These are phyloP conservation scores for Panonychus citri DNA, from an alignment of 1,140 invertebrate genomes.

Conservation along the genomic window DNA sequence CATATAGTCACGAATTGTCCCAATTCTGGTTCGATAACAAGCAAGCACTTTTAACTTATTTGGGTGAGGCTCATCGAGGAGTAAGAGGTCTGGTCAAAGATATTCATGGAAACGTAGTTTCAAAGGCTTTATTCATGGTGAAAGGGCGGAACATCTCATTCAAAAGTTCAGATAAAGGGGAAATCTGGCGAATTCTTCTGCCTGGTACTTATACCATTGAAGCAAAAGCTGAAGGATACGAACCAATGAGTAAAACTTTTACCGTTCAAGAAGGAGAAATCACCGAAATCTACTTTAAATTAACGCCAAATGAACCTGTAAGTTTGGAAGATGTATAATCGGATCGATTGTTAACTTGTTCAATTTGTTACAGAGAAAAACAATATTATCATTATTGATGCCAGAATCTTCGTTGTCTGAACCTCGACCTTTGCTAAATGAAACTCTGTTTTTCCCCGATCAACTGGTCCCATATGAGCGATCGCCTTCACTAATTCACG, in stretches of 20 bases:
- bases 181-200: slow-evolving; percentile 67
- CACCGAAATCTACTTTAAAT: neutral
- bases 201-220: slow-evolving; percentile 60
- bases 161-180: slow-evolving; percentile 68
- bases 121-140: slow-evolving; percentile 54
- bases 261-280: neutral
- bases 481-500: neutral
- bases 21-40: slow-evolving; percentile 89
- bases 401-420: neutral
- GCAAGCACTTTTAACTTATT: slow-evolving; percentile 56
- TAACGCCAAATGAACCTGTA: neutral
- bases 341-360: neutral
- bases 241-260: slow-evolving; percentile 11
- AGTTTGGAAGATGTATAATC: neutral
- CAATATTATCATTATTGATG: neutral
- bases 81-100: slow-evolving; percentile 59
- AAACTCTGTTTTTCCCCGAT: neutral
- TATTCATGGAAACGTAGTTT: slow-evolving; percentile 50
- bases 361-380: neutral
- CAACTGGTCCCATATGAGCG: neutral
- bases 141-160: slow-evolving; percentile 65
- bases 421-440: neutral
- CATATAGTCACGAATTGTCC: slow-evolving; percentile 50
- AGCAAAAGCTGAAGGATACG: slow-evolving; percentile 27
- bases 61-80: slow-evolving; percentile 55